Base-by-base conservation (phyloP, 2,113 vertebrate genomes). In the Calidris pugnax region DNA sequence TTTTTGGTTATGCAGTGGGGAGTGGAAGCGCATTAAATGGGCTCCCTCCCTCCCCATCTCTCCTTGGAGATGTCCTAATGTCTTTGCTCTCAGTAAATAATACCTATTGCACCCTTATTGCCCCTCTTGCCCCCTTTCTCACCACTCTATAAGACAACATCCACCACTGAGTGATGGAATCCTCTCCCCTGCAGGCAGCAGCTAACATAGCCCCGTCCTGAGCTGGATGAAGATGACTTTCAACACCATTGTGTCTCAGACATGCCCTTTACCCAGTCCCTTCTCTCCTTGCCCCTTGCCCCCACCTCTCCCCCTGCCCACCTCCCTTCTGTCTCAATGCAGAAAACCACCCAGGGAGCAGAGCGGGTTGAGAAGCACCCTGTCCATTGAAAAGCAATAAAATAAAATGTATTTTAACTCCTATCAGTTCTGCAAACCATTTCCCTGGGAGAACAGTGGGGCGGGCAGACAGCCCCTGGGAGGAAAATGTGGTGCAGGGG, bases 181-280 rank as follows among this genome's bases (percentile, higher is more conserved):
- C 35, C 13, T 5, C 50, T 39, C 0, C 0, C 20, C 13, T 0
- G 0, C 47, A 72, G 73, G 69, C 55, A 66, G 43, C 71, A 85
- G 53, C 17, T 53, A 2, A 45, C 1, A 0, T 6, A 66, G 15
- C 14, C 30, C 0, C 0, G 12, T 50, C 64, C 26, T 47, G 59
- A 45, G 59, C 67, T 81, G 68, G 45, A 19, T 55, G 68, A 67
- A 41, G 45, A n/a, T 9, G n/a, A 8, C 41, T 71, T 71, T 72
- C 53, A 69, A 12, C 17, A 83, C 23, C 30, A 32, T 3, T 0
- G 4, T 66, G 50, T 47, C 32, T 55, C 50, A 90, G 51, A 75
- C 71, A 45, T 32, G 56, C 17, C 39, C 43, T 94, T 51, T 20
- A 8, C 28, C 15, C 43, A 35, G 15, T 48, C 18, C 13, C 27